phyloP scores from a whole-genome alignment of 2,888 invertebrate species.

The Fissipunctia ypsillon region DNA sequence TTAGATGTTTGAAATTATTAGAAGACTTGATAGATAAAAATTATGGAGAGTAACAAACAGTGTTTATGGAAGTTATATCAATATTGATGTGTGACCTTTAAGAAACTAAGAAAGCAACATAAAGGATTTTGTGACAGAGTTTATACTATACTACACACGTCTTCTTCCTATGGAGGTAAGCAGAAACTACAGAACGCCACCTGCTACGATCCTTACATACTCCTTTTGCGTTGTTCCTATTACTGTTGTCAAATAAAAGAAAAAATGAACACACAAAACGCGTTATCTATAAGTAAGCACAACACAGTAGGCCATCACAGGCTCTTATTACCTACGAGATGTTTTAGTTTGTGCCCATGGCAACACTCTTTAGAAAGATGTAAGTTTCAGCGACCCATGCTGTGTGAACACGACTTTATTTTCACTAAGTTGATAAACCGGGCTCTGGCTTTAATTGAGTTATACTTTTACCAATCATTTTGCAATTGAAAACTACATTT shows the following conservation, averaged over 20 bases:
- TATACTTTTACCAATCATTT: constrained; percentile 59
- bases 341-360: not conserved
- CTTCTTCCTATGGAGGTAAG: no score
- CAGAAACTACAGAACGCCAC: no score
- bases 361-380: not conserved
- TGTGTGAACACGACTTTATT: constrained; percentile 34
- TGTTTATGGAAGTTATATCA: not conserved
- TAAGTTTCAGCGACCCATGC: not conserved
- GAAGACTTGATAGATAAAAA: no score
- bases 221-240: no score
- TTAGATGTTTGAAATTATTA: not conserved
- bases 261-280: not conserved
- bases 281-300: not conserved
- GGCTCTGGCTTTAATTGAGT: constrained; percentile 66
- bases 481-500: constrained; percentile 31
- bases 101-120: no score
- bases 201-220: no score
- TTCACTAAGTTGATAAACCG: constrained; percentile 24
- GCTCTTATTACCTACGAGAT: not conserved
- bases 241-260: not conserved
- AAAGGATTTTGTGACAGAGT: not conserved
- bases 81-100: not conserved
- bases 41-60: no score
- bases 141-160: no score
- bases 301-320: not conserved